Percentiles rank a stretch among this genome's conserved stretches.
phyloP scores from a whole-genome alignment of 2,113 vertebrate species.

The Python bivittatus region DNA sequence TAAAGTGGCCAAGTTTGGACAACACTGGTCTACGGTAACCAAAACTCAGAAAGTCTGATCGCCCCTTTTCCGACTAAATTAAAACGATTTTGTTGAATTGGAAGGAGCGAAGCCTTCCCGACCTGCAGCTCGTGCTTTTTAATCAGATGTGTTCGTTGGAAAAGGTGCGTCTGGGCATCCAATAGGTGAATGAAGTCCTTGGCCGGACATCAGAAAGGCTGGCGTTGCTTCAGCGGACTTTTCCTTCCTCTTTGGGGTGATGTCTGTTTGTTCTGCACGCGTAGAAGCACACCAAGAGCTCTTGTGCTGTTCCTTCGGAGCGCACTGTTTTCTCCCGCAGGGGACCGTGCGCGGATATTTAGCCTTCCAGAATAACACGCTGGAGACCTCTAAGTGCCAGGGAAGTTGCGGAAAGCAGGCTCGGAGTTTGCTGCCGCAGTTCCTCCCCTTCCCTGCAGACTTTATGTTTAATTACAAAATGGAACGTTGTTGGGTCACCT shows the following conservation, averaged over 20 bases:
- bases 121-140: not conserved
- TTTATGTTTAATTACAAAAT: not conserved
- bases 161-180: not conserved
- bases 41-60: not conserved
- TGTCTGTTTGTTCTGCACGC: not conserved
- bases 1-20: no score
- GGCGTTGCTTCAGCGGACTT: not conserved
- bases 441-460: not conserved
- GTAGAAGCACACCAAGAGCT: not conserved
- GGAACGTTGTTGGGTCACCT: not conserved
- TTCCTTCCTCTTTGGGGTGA: not conserved
- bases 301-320: not conserved
- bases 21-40: not conserved
- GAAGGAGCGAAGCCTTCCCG: not conserved
- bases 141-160: not conserved
- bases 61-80: not conserved
- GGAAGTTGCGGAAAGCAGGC: conserved; percentile 40
- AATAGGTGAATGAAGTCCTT: not conserved
- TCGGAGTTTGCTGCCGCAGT: not conserved
- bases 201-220: not conserved
- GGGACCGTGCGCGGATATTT: conserved; percentile 65
- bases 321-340: not conserved
- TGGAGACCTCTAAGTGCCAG: conserved; percentile 38
- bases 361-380: conserved; percentile 62
- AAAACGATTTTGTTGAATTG: no score